Conservation (phyloP, 2,888 invertebrate genomes). For the Reticulitermes lucifugus region DNA sequence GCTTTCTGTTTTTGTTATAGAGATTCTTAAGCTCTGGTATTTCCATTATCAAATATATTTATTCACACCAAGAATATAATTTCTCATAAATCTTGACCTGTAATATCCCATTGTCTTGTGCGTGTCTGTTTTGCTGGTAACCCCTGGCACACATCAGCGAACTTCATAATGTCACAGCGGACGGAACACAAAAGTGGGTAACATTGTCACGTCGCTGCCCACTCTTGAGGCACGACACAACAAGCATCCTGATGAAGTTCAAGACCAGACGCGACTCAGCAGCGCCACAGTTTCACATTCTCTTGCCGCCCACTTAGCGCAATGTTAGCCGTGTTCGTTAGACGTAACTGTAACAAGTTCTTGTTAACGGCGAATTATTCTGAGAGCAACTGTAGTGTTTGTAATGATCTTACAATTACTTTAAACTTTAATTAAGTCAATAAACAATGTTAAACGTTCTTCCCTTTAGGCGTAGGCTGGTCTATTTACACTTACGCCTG, state of each 20-base stretch:
- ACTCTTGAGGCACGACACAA: neutral
- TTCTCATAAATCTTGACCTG: too few relatives aligned
- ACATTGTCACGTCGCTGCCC: conserved; percentile 1
- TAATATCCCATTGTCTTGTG: too few relatives aligned
- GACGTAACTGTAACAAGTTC: neutral
- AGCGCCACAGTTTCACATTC: neutral
- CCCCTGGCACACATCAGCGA: neutral
- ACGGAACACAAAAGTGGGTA: neutral
- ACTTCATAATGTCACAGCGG: neutral
- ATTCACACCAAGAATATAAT: too few relatives aligned
- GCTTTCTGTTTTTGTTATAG: too few relatives aligned
- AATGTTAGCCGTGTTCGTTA: neutral
- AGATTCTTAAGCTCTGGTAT: too few relatives aligned
- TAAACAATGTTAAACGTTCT: neutral
- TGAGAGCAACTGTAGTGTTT: neutral
- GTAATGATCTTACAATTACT: neutral
- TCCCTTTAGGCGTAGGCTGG: too few relatives aligned
- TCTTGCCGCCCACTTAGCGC: neutral
- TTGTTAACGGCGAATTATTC: neutral
- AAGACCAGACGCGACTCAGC: too few relatives aligned
- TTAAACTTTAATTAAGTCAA: neutral
- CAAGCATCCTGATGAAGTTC: neutral
- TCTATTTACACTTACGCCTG: too few relatives aligned
- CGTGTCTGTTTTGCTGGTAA: neutral
- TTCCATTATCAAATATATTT: too few relatives aligned